phyloP scores from a whole-genome alignment of 2,888 invertebrate genomes.

The Octodonta nipae region DNA sequence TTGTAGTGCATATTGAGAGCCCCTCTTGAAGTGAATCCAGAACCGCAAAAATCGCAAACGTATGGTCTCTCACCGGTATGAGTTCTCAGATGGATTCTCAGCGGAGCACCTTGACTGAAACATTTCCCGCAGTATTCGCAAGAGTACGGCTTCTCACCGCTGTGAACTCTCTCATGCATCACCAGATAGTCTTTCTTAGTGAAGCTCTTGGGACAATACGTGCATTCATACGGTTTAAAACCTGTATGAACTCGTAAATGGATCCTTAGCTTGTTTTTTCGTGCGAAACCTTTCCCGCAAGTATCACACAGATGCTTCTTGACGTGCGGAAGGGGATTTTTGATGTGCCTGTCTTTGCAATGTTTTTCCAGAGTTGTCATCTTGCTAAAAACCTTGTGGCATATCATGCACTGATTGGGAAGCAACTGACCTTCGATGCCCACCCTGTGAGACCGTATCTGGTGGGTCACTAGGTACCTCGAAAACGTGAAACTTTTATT shows the following conservation, averaged over 20 bases:
- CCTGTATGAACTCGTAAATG: constrained; percentile 36
- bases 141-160: constrained; percentile 27
- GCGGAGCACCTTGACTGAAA: constrained; percentile 26
- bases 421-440: constrained; percentile 34
- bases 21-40: constrained; percentile 43
- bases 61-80: constrained; percentile 29
- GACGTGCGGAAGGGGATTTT: constrained; percentile 17
- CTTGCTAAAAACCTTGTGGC: constrained; percentile 26
- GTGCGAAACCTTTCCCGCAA: constrained; percentile 29
- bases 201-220: constrained; percentile 37
- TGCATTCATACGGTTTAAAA: constrained; percentile 35
- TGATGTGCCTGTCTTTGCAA: constrained; percentile 28
- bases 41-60: constrained; percentile 42
- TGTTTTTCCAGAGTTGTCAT: constrained; percentile 35
- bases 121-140: constrained; percentile 29
- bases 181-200: constrained; percentile 29
- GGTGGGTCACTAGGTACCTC: constrained; percentile 29
- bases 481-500: constrained; percentile 39
- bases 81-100: constrained; percentile 24
- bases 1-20: constrained; percentile 41
- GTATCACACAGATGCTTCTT: constrained; percentile 28
- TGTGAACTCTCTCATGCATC: constrained; percentile 28
- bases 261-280: constrained; percentile 24
- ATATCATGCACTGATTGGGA: constrained; percentile 29
- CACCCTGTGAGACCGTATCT: constrained; percentile 27